Percentiles rank a stretch among this genome's conserved stretches.
Evolutionary conservation across 2,113 vertebrate genomes (phyloP).

Genomic region (Pelusios castaneus): DNA sequence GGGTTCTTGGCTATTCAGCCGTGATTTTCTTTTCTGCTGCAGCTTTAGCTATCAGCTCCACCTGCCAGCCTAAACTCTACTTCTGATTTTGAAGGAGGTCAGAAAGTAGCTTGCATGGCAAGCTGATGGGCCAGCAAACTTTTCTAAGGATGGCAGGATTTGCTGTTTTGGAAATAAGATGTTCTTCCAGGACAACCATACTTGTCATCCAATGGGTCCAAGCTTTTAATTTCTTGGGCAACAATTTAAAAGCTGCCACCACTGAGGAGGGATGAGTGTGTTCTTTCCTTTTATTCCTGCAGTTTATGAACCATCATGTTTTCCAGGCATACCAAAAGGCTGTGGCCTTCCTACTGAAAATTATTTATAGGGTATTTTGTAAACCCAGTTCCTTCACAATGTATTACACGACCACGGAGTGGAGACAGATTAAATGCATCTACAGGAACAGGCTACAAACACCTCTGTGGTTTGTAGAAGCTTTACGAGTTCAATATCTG

Average conservation of each 20-base stretch:
- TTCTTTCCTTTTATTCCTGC: not conserved
- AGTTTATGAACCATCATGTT: not conserved
- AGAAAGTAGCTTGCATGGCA: not conserved
- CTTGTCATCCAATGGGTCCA: not conserved
- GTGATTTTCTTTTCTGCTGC: not conserved
- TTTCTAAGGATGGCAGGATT: not conserved
- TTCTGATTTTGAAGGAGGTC: not conserved
- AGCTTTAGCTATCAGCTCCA: not conserved
- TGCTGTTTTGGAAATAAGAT: not conserved
- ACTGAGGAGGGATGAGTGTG: not conserved
- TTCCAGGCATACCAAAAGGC: not conserved
- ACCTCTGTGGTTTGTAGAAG: not conserved
- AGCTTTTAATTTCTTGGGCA: not conserved
- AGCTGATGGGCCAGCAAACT: not conserved
- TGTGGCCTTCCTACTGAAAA: not conserved
- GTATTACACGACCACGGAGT: not conserved
- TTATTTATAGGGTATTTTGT: conserved; percentile 10
- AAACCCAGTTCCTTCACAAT: conserved; percentile 1
- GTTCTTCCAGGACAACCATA: not conserved
- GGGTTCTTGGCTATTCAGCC: not conserved
- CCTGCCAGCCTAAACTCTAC: not conserved
- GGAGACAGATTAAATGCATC: too few species aligned
- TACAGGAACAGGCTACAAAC: not conserved
- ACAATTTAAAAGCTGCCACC: not conserved
- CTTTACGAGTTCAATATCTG: not conserved